Evolutionary conservation across 2,113 vertebrate species (phyloP).

Genomic region (Daubentonia madagascariensis): DNA sequence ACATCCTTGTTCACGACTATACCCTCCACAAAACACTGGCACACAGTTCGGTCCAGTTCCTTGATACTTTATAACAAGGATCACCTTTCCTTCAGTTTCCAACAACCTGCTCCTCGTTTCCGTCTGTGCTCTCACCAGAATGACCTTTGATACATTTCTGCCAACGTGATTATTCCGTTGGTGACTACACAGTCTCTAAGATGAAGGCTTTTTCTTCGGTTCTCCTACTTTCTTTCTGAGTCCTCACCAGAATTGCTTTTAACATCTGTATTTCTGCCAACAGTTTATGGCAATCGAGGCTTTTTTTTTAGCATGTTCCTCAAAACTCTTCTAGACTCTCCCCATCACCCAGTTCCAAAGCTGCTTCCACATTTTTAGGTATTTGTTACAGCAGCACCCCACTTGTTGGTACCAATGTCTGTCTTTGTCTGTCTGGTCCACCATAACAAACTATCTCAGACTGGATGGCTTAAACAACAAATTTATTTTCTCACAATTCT

Average conservation of each 20-base stretch:
- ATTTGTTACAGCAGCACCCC: background rate
- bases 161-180: background rate
- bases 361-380: background rate
- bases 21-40: background rate
- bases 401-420: background rate
- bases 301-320: background rate
- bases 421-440: background rate
- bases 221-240: background rate
- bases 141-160: background rate
- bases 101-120: background rate
- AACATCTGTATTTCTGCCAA: background rate
- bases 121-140: background rate
- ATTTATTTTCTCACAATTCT: conserved; percentile 3
- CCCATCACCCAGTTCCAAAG: background rate
- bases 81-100: background rate
- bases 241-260: background rate
- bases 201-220: background rate
- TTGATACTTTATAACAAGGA: background rate
- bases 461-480: background rate
- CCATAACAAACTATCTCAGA: background rate
- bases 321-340: background rate
- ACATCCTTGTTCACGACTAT: background rate
- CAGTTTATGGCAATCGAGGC: background rate
- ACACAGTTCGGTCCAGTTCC: background rate
- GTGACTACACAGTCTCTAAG: background rate